phyloP scores from a whole-genome alignment of 2,113 vertebrate species.

The Oncorhynchus clarkii region DNA sequence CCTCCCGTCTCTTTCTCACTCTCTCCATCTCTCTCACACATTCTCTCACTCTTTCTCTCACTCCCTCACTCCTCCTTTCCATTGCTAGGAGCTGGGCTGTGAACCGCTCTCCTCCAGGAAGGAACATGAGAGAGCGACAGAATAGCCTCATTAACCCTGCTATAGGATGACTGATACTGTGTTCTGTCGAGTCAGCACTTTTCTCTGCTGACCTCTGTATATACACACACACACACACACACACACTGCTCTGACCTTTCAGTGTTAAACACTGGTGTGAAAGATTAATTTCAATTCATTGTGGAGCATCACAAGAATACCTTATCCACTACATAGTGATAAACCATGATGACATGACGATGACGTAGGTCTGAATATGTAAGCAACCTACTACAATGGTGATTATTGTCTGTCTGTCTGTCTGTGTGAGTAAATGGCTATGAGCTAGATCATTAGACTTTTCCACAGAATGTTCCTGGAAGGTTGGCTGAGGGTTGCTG shows the following conservation, averaged over 20 bases:
- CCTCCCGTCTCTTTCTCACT: slow-evolving; percentile 10
- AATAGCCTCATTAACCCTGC: not conserved
- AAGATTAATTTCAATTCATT: no score
- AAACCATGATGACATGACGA: no score
- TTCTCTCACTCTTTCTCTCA: not conserved
- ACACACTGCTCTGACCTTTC: not conserved
- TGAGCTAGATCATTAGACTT: not conserved
- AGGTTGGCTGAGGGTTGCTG: not conserved
- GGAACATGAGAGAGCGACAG: not conserved
- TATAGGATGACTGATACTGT: not conserved
- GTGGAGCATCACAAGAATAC: no score
- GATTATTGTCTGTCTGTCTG: not conserved
- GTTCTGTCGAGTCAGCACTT: no score
- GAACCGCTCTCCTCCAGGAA: slow-evolving; percentile 43
- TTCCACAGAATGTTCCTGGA: not conserved
- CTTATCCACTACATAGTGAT: no score
- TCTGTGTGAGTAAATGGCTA: not conserved
- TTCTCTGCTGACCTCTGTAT: no score
- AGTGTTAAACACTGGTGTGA: not conserved
- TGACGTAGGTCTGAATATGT: no score
- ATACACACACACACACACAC: no score
- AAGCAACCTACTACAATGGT: not conserved
- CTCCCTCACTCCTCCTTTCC: slow-evolving; percentile 13
- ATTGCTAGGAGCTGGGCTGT: slow-evolving; percentile 66
- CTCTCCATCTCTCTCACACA: not conserved